These are phyloP conservation scores for Kradibia gibbosae DNA, from an alignment of 1,140 invertebrate genomes.

Conservation along the genomic window DNA sequence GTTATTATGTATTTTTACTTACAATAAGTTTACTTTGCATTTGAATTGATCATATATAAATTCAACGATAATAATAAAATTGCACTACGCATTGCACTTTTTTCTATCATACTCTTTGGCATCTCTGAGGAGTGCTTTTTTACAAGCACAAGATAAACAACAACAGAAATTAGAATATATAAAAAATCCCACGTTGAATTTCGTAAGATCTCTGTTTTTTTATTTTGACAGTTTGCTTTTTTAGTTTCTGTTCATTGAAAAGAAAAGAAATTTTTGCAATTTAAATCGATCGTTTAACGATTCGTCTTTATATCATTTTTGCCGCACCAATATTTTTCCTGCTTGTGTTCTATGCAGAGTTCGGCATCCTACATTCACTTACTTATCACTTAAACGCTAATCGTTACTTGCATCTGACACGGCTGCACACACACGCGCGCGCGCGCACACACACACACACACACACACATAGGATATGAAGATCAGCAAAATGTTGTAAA, in stretches of 20 bases:
- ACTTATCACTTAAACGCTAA: conserved; percentile 50
- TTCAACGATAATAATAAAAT: conserved; percentile 36
- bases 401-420: conserved; percentile 44
- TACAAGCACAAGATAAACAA: conserved; percentile 31
- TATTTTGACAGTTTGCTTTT: background rate
- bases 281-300: conserved; percentile 14
- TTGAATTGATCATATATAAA: conserved; percentile 43
- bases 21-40: background rate
- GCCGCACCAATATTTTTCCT: conserved; percentile 30
- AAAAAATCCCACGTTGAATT: conserved; percentile 26
- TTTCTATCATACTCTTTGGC: conserved; percentile 42
- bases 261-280: background rate
- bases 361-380: conserved; percentile 27
- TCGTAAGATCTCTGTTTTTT: conserved; percentile 33
- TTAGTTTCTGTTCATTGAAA: background rate
- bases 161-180: conserved; percentile 19
- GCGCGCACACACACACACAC: too few relatives aligned
- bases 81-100: conserved; percentile 50
- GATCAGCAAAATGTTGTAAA: conserved; percentile 35
- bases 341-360: conserved; percentile 20
- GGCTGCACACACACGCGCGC: too few relatives aligned
- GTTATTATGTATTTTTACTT: background rate
- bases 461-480: conserved; percentile 43
- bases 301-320: background rate
- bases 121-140: conserved; percentile 42